These are phyloP conservation scores for Psittacula echo DNA, from an alignment of 2,797 vertebrate genomes.

Conservation along the genomic window DNA sequence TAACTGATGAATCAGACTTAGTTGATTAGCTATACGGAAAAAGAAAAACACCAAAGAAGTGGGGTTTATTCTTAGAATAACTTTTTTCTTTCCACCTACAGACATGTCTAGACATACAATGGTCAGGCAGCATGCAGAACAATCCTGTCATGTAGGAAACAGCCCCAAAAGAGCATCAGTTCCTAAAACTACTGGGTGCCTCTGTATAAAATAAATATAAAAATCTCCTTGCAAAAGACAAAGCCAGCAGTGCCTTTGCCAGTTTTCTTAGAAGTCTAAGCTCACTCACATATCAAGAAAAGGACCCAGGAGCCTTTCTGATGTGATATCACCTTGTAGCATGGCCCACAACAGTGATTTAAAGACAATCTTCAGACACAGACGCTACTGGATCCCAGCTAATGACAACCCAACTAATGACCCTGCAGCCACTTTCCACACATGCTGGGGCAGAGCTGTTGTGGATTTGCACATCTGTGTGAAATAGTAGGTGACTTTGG, in stretches of 20 bases:
- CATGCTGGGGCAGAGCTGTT: not conserved
- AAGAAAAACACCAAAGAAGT: not conserved
- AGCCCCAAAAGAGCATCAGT: not conserved
- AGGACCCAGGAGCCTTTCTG: not conserved
- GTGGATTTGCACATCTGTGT: fast-evolving
- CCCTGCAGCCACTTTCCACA: fast-evolving
- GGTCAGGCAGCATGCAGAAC: not conserved
- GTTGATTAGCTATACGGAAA: not conserved
- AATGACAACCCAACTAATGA: not conserved
- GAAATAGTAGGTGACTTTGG: not conserved
- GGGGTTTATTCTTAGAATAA: not conserved
- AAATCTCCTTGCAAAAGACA: not conserved
- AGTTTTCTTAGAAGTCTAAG: not conserved
- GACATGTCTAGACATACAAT: not conserved
- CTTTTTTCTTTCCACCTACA: not conserved
- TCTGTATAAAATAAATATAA: not conserved
- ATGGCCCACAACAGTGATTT: not conserved
- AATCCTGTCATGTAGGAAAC: not conserved
- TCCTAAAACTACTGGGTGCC: not conserved
- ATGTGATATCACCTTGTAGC: not conserved
- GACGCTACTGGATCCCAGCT: not conserved
- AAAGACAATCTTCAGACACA: not conserved
- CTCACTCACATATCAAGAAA: not conserved
- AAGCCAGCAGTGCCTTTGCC: not conserved
- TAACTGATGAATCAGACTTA: not conserved